Percentiles rank a stretch among this genome's conserved stretches.
Conservation (phyloP, 35 echinoderm and acorn worm genomes). For the Antedon bifida region DNA sequence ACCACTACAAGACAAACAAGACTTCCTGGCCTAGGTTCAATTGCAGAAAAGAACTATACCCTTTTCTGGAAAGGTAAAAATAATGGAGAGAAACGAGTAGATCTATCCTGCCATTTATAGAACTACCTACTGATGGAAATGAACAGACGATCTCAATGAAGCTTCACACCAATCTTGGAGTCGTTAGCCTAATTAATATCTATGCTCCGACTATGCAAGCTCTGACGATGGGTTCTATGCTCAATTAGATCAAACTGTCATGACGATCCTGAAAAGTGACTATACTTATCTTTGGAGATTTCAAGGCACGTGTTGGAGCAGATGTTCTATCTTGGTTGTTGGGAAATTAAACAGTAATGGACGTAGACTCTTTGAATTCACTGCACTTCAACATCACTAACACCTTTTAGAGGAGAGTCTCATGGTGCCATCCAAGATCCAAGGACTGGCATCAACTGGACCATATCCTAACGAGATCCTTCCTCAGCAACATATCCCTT, state of each 20-base stretch:
- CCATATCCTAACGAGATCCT: conserved; percentile 13
- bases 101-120: neutral
- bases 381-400: too few species aligned
- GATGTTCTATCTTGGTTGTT: too few species aligned
- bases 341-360: too few species aligned
- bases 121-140: neutral
- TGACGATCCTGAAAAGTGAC: too few species aligned
- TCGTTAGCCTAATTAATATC: neutral
- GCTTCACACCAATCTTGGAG: neutral
- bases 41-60: neutral
- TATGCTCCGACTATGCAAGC: neutral
- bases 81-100: too few species aligned
- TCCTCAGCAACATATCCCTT: conserved; percentile 8
- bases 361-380: too few species aligned
- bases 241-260: too few species aligned
- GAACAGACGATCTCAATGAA: neutral
- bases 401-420: conserved; percentile 4
- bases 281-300: too few species aligned
- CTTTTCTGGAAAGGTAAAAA: conserved; percentile 32
- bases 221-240: too few species aligned
- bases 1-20: too few species aligned
- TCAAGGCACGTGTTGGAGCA: too few species aligned
- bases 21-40: neutral
- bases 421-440: conserved; percentile 38
- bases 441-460: conserved; percentile 42